Conservation (phyloP, 2,888 invertebrate species). For the Oconnorella tubifera region DNA sequence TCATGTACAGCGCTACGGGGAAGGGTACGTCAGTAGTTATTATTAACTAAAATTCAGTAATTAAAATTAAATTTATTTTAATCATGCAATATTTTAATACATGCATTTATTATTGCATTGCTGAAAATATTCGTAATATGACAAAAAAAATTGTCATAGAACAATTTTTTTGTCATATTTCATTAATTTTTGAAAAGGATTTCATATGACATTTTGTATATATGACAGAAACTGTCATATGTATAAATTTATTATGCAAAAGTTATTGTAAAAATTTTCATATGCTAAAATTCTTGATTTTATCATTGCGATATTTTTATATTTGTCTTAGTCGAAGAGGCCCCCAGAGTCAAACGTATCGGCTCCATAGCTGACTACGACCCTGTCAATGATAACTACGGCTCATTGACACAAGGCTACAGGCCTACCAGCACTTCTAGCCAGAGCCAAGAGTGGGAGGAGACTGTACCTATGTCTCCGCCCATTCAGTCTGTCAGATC, state of each 20-base stretch:
- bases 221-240: no score
- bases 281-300: no score
- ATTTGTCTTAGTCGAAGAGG: conserved; percentile 12
- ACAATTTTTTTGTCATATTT: no score
- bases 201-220: no score
- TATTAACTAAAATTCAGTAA: not conserved
- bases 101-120: no score
- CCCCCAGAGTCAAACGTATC: conserved; percentile 20
- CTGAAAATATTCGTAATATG: no score
- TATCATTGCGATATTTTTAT: no score
- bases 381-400: conserved; percentile 61
- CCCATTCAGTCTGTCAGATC: conserved; percentile 1
- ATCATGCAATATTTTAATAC: no score
- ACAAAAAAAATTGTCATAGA: no score
- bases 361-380: conserved; percentile 78
- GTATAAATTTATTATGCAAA: no score
- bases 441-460: conserved; percentile 28
- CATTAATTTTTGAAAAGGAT: no score
- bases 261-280: no score
- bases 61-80: not conserved
- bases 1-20: conserved; percentile 11
- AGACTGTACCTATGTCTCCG: conserved; percentile 23
- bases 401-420: conserved; percentile 25
- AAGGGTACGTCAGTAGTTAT: conserved; percentile 6
- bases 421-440: conserved; percentile 12